These are phyloP conservation scores for Dryococelus australis DNA, from an alignment of 2,888 invertebrate genomes.

Conservation along the genomic window DNA sequence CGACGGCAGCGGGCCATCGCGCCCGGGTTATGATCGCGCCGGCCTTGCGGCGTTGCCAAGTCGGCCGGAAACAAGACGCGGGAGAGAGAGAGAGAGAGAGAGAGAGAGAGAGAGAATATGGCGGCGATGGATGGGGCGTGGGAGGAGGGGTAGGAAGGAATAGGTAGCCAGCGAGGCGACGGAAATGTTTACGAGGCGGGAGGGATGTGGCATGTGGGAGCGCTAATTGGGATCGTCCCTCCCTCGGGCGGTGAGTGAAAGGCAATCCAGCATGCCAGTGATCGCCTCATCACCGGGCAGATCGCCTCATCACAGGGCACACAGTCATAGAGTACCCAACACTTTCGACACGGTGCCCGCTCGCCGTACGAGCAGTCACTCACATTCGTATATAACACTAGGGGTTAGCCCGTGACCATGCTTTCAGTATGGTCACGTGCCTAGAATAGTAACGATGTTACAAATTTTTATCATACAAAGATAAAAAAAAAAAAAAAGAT, in stretches of 20 bases:
- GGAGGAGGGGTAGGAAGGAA: background rate
- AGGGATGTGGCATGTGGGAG: background rate
- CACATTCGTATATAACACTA: too few relatives aligned
- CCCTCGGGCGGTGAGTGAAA: slow-evolving; percentile 13
- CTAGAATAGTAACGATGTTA: too few relatives aligned
- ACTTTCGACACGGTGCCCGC: too few relatives aligned
- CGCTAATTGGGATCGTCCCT: background rate
- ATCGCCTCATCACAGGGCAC: too few relatives aligned
- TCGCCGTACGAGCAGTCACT: too few relatives aligned
- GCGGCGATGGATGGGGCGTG: background rate
- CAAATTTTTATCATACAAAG: too few relatives aligned
- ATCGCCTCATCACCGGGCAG: background rate
- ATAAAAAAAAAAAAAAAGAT: too few relatives aligned
- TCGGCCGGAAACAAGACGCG: background rate
- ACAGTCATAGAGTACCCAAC: too few relatives aligned
- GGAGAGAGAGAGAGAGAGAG: too few relatives aligned
- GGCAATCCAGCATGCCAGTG: background rate
- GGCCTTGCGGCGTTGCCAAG: slow-evolving; percentile 10
- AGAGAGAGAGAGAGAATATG: background rate
- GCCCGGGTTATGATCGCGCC: slow-evolving; percentile 2
- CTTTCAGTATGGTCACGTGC: too few relatives aligned
- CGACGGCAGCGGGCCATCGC: background rate
- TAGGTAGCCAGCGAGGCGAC: background rate
- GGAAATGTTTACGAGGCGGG: background rate
- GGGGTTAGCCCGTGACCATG: too few relatives aligned